Evolutionary conservation across 1,140 invertebrate species (phyloP).

Genomic region (Sycobia sp.): DNA sequence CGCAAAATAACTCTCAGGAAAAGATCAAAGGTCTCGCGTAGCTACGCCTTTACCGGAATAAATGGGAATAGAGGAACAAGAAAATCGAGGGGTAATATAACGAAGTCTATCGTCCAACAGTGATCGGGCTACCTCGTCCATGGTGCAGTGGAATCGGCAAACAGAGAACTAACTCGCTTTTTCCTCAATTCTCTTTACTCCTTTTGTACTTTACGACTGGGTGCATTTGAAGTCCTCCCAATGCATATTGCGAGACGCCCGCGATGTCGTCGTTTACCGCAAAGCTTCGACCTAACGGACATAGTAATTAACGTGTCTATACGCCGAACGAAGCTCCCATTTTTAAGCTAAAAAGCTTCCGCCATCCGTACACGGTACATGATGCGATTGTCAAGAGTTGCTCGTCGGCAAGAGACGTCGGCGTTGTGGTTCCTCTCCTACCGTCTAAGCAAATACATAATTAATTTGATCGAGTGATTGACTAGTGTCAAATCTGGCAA

Average conservation of each 20-base stretch:
- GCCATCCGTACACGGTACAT: too few relatives aligned
- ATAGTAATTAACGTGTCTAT: constrained; percentile 47
- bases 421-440: too few relatives aligned
- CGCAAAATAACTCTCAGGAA: too few relatives aligned
- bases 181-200: neutral
- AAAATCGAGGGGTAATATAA: constrained; percentile 7
- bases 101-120: constrained; percentile 4
- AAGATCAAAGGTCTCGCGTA: constrained; percentile 16
- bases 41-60: neutral
- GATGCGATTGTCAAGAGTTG: constrained; percentile 8
- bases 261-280: constrained; percentile 36
- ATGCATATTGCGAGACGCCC: constrained; percentile 23
- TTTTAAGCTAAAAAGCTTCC: neutral
- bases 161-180: constrained; percentile 11
- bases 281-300: constrained; percentile 49
- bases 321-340: neutral
- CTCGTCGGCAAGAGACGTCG: too few relatives aligned
- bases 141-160: neutral
- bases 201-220: neutral
- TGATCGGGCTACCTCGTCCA: neutral
- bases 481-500: too few relatives aligned
- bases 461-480: too few relatives aligned
- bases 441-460: too few relatives aligned
- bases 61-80: constrained; percentile 11
- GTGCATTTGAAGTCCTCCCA: constrained; percentile 5